These are phyloP conservation scores for Teleiodes luculella DNA, from an alignment of 2,888 invertebrate genomes.

Conservation along the genomic window DNA sequence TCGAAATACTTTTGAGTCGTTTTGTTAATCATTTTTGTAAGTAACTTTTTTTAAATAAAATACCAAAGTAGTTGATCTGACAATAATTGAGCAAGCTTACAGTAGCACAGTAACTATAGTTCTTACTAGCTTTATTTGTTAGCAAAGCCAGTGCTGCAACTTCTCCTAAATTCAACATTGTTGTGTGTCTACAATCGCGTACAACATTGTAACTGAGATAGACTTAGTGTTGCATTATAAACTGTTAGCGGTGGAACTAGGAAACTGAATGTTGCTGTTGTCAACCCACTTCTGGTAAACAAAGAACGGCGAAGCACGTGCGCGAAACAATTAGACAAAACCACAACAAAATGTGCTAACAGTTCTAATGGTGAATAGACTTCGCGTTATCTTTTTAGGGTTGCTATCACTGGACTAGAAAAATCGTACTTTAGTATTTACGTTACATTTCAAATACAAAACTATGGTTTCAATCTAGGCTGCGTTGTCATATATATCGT, in stretches of 20 bases:
- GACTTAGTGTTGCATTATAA: background rate
- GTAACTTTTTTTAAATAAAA: no score
- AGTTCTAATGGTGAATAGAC: conserved; percentile 19
- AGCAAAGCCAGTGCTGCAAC: background rate
- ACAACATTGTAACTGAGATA: background rate
- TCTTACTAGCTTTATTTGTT: background rate
- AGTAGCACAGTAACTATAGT: no score
- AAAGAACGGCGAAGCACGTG: conserved; percentile 34
- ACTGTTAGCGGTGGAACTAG: background rate
- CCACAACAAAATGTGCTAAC: conserved; percentile 32
- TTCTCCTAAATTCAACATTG: background rate
- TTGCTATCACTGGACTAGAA: background rate
- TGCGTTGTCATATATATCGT: no score
- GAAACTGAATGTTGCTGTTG: background rate
- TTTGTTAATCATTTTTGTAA: no score
- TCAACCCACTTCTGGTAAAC: conserved; percentile 13
- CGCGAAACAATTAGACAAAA: conserved; percentile 32
- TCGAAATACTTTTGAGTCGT: no score
- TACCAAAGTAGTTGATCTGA: no score
- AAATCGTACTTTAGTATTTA: no score
- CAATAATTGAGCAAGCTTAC: no score
- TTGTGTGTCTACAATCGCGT: background rate
- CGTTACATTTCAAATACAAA: no score
- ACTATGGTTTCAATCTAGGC: no score
- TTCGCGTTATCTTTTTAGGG: conserved; percentile 19